These are phyloP conservation scores for Drosophila auraria DNA, from an alignment of 1,140 invertebrate species.

Conservation along the genomic window DNA sequence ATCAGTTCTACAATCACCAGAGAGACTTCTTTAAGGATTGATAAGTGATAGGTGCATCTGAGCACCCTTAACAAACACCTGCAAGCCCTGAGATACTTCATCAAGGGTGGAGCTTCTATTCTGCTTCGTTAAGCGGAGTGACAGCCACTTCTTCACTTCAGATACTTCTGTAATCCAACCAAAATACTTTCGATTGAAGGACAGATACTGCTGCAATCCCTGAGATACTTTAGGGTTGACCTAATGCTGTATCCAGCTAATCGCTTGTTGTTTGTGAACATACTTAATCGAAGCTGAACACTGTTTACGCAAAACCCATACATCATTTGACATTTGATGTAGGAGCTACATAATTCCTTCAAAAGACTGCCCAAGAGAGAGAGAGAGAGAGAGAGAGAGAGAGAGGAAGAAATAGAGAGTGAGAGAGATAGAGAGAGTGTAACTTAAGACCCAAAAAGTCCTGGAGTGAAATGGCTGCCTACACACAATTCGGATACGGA, in stretches of 20 bases:
- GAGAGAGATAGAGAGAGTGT: conserved; percentile 1
- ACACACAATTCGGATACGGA: conserved; percentile 83
- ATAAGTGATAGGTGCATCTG: too few relatives aligned
- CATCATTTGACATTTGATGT: conserved; percentile 45
- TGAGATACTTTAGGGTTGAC: conserved; percentile 47
- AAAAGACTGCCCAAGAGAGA: conserved; percentile 27
- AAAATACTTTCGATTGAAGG: not conserved
- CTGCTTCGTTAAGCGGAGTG: not conserved
- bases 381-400: conserved; percentile 14
- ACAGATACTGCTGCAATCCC: conserved; percentile 18
- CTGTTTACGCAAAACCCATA: conserved; percentile 12
- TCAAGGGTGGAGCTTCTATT: not conserved
- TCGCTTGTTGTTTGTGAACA: conserved; percentile 52
- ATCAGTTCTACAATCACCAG: too few relatives aligned
- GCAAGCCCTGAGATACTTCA: not conserved
- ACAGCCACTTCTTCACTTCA: not conserved
- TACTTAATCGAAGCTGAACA: conserved; percentile 40
- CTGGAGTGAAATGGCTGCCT: conserved; percentile 69
- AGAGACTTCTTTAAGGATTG: too few relatives aligned
- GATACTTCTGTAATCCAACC: not conserved
- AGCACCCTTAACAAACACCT: too few relatives aligned
- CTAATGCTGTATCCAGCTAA: conserved; percentile 66
- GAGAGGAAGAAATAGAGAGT: not conserved
- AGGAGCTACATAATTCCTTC: conserved; percentile 29
- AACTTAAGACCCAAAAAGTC: conserved; percentile 21